A percentile compares a stretch with the other conserved stretches of the same genome.
These are phyloP conservation scores for Lordiphosa clarofinis DNA, from an alignment of 1,140 invertebrate species.

Conservation along the genomic window DNA sequence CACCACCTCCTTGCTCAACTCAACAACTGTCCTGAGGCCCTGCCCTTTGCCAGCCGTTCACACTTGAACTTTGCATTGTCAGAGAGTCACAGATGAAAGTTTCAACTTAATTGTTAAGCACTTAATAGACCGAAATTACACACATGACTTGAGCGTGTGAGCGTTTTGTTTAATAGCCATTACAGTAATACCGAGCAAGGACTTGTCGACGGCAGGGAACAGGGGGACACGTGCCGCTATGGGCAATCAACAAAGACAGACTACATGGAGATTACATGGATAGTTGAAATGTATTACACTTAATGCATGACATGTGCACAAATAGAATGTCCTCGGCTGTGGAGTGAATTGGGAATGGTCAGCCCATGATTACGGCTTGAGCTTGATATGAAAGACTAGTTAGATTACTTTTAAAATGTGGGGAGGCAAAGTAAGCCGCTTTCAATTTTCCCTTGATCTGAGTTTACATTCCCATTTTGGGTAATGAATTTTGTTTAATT, in stretches of 20 bases:
- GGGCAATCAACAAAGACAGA: constrained; percentile 39
- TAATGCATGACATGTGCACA: constrained; percentile 11
- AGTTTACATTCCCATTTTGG: no score
- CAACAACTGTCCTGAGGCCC: no score
- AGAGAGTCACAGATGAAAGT: constrained; percentile 18
- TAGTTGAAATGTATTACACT: constrained; percentile 20
- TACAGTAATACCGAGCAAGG: constrained; percentile 15
- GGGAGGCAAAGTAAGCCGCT: no score
- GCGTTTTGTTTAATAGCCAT: constrained; percentile 48
- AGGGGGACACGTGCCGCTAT: constrained; percentile 32
- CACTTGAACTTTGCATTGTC: constrained; percentile 7
- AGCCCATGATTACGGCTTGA: no score
- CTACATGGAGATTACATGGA: constrained; percentile 36
- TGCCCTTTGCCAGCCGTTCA: no score
- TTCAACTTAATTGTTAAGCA: constrained; percentile 33
- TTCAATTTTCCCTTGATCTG: no score
- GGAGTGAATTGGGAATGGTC: not conserved
- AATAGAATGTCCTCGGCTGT: not conserved
- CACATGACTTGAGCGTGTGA: constrained; percentile 15
- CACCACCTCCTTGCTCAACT: no score
- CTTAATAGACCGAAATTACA: constrained; percentile 12
- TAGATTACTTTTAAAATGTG: no score
- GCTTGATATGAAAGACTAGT: no score
- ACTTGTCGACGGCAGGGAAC: not conserved
- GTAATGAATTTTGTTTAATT: no score